A percentile compares a stretch with the other conserved stretches of the same genome.
phyloP scores from a whole-genome alignment of 2,888 invertebrate species.

The Thymelicus acteon region DNA sequence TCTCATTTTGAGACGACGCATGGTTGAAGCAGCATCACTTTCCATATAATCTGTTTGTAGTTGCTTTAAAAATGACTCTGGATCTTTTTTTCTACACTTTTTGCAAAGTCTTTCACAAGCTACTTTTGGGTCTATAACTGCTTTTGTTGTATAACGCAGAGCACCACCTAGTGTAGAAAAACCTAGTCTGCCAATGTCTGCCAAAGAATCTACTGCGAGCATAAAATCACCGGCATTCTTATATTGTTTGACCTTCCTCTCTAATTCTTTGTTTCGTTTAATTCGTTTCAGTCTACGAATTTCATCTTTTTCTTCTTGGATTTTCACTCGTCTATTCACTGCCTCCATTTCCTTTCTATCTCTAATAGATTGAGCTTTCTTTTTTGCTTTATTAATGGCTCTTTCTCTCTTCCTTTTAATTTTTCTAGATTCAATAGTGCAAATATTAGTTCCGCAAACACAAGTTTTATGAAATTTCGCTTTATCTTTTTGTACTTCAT shows the following conservation, averaged over 20 bases:
- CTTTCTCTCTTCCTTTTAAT: conserved; percentile 33
- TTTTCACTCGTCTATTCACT: conserved; percentile 35
- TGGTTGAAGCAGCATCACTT: conserved; percentile 44
- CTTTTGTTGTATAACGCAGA: conserved; percentile 43
- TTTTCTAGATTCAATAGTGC: conserved; percentile 41
- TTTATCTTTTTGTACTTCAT: conserved; percentile 11
- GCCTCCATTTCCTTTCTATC: conserved; percentile 13
- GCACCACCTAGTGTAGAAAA: conserved; percentile 37
- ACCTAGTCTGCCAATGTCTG: conserved; percentile 46
- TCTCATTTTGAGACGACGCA: conserved; percentile 47
- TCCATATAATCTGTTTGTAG: conserved; percentile 41
- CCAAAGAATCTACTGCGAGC: conserved; percentile 47
- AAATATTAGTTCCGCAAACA: conserved; percentile 47
- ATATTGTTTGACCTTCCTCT: conserved; percentile 39
- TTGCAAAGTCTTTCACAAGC: conserved; percentile 38
- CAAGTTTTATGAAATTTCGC: conserved; percentile 36
- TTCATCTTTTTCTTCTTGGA: conserved; percentile 41
- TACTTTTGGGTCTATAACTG: conserved; percentile 46
- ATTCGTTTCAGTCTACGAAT: conserved; percentile 39
- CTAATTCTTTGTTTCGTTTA: conserved; percentile 40
- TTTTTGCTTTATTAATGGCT: conserved; percentile 33
- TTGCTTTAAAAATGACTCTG: conserved; percentile 38
- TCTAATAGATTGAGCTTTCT: conserved; percentile 30
- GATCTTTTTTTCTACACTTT: conserved; percentile 43
- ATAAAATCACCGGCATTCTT: conserved; percentile 43